These are phyloP conservation scores for Eupsittula cactorum DNA, from an alignment of 2,113 vertebrate genomes.

Conservation along the genomic window DNA sequence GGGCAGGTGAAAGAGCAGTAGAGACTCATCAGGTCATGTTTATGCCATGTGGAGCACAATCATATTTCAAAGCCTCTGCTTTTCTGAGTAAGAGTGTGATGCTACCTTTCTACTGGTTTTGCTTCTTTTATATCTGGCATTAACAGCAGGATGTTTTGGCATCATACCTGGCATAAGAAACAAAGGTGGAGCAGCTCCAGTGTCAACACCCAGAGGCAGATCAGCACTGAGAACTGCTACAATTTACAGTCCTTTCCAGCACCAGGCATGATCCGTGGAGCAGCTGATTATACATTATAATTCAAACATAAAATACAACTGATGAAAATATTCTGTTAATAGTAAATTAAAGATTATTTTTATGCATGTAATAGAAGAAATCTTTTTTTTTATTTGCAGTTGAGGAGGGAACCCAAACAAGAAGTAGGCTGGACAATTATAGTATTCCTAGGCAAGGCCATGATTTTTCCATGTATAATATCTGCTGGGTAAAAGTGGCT, in stretches of 20 bases:
- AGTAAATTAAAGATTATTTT: neutral
- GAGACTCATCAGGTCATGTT: neutral
- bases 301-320: neutral
- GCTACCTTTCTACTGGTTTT: neutral
- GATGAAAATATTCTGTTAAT: neutral
- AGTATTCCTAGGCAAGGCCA: neutral
- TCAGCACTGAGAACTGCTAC: neutral
- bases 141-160: constrained; percentile 14
- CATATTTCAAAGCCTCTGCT: neutral
- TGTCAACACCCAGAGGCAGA: constrained; percentile 27
- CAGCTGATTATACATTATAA: constrained; percentile 10
- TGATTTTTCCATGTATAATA: neutral
- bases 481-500: neutral
- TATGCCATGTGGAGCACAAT: neutral
- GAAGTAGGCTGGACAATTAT: neutral
- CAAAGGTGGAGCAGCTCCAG: constrained; percentile 14
- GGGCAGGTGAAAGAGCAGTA: neutral
- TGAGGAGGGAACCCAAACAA: neutral
- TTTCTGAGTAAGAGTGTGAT: neutral
- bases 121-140: neutral
- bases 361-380: neutral
- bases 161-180: neutral
- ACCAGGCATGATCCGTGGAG: neutral
- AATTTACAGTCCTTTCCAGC: neutral
- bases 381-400: neutral